Evolutionary conservation across 1,140 invertebrate species (phyloP), one percentile per base, ranked within the genome.

Genomic region (Palaemon carinicauda): DNA sequence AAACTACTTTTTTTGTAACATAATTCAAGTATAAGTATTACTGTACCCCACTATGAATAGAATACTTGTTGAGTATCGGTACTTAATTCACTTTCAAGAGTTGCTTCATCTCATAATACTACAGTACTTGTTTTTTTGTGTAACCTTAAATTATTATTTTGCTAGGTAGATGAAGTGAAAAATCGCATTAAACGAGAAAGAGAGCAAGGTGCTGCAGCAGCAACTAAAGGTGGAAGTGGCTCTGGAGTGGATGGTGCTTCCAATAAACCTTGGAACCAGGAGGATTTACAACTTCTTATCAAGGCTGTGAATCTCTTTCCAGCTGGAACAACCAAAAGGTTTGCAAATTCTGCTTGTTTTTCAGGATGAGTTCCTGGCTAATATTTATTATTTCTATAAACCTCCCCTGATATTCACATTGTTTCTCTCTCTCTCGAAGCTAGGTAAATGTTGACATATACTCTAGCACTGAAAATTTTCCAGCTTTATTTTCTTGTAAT

Each of bases 281-380:
- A 94, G 80, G 97, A 99, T 90, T 92, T 97, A 0, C 96, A 97
- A 89, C 91, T 98, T 21, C 93, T 99, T 1, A 98, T 99, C 24
- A 99, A 99, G 92, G 97, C 96, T 52, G 97, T 99, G 0, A 99
- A 98, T 92, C 91, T 99, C 2, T 99, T 99, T 91, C 98, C 98
- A 0, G 97, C 97, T 60, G 98, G 98, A 19, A 99, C 98, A 0
- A 96, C 95, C 91, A 96, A 98, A 90, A 93, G 97, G 89, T 93
- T 85, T 84, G 80, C 12, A 74, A 27, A 74, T 29, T 19, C 27
- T 19, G 27, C 9, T 5, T 19, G 9, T 60, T n/a, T 60, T 14
- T 60, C 7, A 7, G 7, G 29, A 29, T 69, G 3, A 69, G 15
- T n/a, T 69, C 10, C 17, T 1, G n/a, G 14, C 14, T 21, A 27